phyloP scores from a whole-genome alignment of 2,888 invertebrate species.

The Myopa tessellatipennis region DNA sequence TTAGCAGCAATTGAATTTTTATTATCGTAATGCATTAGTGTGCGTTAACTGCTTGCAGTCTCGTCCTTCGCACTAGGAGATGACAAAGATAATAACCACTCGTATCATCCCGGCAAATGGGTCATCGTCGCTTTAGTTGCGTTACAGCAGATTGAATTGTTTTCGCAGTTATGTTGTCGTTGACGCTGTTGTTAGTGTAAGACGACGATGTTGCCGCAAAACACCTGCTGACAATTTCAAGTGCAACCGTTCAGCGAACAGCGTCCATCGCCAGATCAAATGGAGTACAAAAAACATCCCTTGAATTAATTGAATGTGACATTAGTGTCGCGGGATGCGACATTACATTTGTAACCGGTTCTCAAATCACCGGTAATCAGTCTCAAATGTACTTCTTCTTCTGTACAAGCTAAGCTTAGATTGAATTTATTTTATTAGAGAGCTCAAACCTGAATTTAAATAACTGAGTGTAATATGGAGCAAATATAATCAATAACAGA shows the following conservation, averaged over 20 bases:
- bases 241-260: slow-evolving; percentile 53
- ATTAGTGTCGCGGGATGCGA: neutral
- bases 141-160: slow-evolving; percentile 40
- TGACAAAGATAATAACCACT: slow-evolving; percentile 27
- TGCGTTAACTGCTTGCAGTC: slow-evolving; percentile 12
- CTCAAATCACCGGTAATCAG: neutral
- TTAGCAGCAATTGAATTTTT: slow-evolving; percentile 63
- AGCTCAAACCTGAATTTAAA: too few species aligned
- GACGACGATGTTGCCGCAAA: slow-evolving; percentile 56
- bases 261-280: slow-evolving; percentile 10
- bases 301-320: neutral
- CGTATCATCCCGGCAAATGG: neutral
- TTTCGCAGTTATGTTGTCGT: slow-evolving; percentile 38
- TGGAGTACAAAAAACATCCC: slow-evolving; percentile 5
- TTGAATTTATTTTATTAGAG: too few species aligned
- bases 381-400: neutral
- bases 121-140: neutral
- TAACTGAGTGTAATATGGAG: too few species aligned
- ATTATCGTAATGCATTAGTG: slow-evolving; percentile 51
- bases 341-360: neutral
- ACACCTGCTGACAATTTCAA: slow-evolving; percentile 68
- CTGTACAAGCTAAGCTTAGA: neutral
- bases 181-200: slow-evolving; percentile 28
- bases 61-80: neutral
- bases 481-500: too few species aligned